A percentile compares a stretch with the other conserved stretches of the same genome.
Evolutionary conservation across 1,140 invertebrate species (phyloP).

Genomic region (Halotydeus destructor): DNA sequence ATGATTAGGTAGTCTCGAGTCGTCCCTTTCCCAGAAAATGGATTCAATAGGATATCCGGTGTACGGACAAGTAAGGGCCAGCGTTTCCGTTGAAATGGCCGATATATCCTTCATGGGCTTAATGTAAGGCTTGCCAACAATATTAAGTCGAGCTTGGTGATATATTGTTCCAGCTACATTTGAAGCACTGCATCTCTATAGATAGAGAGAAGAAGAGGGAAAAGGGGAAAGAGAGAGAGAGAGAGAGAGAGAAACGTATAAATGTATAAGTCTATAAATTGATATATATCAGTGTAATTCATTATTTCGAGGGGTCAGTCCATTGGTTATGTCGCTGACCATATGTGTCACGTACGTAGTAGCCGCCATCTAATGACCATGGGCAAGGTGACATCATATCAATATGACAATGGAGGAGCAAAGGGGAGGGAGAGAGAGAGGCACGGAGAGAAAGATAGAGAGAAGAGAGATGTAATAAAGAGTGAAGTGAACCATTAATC

Average conservation of each 20-base stretch:
- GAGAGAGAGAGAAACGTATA: no score
- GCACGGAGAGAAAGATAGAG: no score
- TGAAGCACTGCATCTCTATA: conserved; percentile 39
- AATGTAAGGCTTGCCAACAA: conserved; percentile 36
- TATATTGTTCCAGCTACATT: conserved; percentile 51
- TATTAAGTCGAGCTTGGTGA: conserved; percentile 55
- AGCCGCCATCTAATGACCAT: no score
- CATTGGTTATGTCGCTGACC: no score
- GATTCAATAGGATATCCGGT: conserved; percentile 26
- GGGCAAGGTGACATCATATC: no score
- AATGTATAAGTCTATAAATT: conserved; percentile 22
- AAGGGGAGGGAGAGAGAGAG: no score
- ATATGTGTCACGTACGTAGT: no score
- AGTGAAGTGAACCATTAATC: background rate
- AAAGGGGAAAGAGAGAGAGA: no score
- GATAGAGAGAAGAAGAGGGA: no score
- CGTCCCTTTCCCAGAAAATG: conserved; percentile 26
- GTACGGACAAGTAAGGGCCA: conserved; percentile 24
- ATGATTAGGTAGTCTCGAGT: conserved; percentile 31
- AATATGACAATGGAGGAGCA: no score
- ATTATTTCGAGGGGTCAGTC: no score
- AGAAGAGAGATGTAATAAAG: no score
- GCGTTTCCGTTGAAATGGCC: conserved; percentile 32
- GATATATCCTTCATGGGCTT: conserved; percentile 66
- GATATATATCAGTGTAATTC: conserved; percentile 24